A percentile compares a stretch with the other conserved stretches of the same genome.
These are phyloP conservation scores for Willisornis vidua DNA, from an alignment of 2,113 vertebrate species.

Conservation along the genomic window DNA sequence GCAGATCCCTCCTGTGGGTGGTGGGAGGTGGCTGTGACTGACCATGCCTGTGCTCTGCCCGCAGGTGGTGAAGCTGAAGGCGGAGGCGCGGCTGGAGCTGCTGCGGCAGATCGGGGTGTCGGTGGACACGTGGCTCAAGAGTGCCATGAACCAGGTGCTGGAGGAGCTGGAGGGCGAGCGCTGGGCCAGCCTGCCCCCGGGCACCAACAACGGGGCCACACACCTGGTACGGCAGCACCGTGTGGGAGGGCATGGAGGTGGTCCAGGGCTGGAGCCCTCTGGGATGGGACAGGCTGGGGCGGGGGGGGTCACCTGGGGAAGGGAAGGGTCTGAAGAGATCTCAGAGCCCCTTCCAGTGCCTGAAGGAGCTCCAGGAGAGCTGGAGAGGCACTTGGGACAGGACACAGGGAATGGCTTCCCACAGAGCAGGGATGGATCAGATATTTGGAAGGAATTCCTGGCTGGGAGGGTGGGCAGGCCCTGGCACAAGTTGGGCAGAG, in stretches of 20 bases:
- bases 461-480: accelerated
- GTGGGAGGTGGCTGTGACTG: too few relatives aligned
- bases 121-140: conserved; percentile 96
- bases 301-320: not conserved
- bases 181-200: conserved; percentile 85
- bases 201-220: conserved; percentile 88
- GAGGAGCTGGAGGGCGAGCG: conserved; percentile 98
- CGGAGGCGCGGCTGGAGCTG: conserved; percentile 92
- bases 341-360: not conserved
- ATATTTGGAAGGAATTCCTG: accelerated
- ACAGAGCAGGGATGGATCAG: accelerated
- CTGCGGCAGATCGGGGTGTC: conserved; percentile 94
- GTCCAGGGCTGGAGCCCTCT: not conserved
- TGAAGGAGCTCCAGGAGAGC: not conserved
- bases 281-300: not conserved
- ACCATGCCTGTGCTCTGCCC: not conserved
- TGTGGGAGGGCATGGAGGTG: not conserved
- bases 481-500: not conserved
- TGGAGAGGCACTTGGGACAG: not conserved
- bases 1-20: too few relatives aligned
- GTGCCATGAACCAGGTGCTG: conserved; percentile 98
- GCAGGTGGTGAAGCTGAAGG: conserved; percentile 94
- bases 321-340: not conserved
- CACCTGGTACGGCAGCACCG: conserved; percentile 79
- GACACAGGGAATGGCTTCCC: not conserved